Conservation (phyloP, 2,888 invertebrate genomes). For the Eupithecia dodoneata region DNA sequence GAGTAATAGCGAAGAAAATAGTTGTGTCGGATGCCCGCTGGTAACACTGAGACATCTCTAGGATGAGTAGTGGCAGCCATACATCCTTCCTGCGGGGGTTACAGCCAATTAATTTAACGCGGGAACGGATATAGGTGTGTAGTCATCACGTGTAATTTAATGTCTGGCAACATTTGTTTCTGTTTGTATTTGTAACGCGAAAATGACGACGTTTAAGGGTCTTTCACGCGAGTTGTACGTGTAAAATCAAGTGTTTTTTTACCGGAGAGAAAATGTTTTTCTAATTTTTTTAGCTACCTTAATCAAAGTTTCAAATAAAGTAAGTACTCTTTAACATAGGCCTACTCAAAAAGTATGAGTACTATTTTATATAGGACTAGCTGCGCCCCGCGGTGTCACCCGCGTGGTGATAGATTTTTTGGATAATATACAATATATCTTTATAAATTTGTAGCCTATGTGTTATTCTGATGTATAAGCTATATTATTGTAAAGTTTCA, state of each 20-base stretch:
- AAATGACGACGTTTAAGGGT: background rate
- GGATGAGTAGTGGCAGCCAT: slow-evolving; percentile 76
- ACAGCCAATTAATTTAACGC: slow-evolving; percentile 81
- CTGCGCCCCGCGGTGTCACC: too few species aligned
- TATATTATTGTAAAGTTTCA: too few species aligned
- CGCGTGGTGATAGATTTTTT: too few species aligned
- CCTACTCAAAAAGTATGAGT: too few species aligned
- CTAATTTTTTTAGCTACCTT: too few species aligned
- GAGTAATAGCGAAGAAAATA: slow-evolving; percentile 23
- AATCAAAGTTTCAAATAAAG: too few species aligned
- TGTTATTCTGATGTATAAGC: too few species aligned
- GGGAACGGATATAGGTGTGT: slow-evolving; percentile 74
- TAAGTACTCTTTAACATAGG: too few species aligned
- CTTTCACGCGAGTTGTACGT: background rate
- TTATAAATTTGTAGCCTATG: too few species aligned
- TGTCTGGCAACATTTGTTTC: slow-evolving; percentile 46
- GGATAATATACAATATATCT: too few species aligned
- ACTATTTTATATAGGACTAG: too few species aligned
- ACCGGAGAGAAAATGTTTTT: background rate
- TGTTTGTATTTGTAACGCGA: slow-evolving; percentile 13
- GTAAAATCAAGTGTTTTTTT: background rate
- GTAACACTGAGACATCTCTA: slow-evolving; percentile 66
- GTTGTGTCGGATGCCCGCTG: slow-evolving; percentile 18
- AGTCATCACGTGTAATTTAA: slow-evolving; percentile 69
- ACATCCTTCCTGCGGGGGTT: slow-evolving; percentile 76